phyloP scores from a whole-genome alignment of 1,140 invertebrate genomes.

The Nasonia vitripennis region DNA sequence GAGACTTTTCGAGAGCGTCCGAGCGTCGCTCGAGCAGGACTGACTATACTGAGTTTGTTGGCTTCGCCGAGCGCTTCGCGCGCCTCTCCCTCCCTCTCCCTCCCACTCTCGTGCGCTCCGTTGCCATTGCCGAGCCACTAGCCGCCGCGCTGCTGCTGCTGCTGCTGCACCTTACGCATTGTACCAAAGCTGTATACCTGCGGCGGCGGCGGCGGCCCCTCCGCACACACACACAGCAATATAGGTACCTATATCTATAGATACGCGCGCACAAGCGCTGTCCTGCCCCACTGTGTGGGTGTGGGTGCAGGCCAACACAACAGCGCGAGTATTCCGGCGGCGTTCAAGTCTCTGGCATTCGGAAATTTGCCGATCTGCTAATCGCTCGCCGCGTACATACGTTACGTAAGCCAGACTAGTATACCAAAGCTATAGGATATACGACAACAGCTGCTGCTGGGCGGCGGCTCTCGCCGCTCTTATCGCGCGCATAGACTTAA shows the following conservation, averaged over 20 bases:
- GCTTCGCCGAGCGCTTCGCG: conserved; percentile 53
- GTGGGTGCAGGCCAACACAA: no score
- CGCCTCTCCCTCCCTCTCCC: conserved; percentile 45
- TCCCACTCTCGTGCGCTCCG: not conserved
- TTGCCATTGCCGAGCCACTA: not conserved
- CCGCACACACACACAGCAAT: no score
- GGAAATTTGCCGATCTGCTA: not conserved
- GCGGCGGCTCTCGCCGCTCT: no score
- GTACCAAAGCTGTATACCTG: no score
- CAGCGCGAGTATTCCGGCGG: not conserved
- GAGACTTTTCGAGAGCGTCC: conserved; percentile 58
- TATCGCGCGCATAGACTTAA: no score
- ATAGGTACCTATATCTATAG: no score
- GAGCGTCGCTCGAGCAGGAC: conserved; percentile 65
- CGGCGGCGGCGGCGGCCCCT: not conserved
- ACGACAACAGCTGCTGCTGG: no score
- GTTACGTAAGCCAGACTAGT: no score
- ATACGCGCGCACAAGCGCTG: no score
- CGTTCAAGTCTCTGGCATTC: conserved; percentile 42
- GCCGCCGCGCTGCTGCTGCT: not conserved
- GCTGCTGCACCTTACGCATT: not conserved
- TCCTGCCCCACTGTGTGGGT: no score
- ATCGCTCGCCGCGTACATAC: no score
- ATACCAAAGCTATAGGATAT: no score
- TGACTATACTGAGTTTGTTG: conserved; percentile 74